phyloP scores from a whole-genome alignment of 2,797 vertebrate genomes.

The Micromesistius poutassou region DNA sequence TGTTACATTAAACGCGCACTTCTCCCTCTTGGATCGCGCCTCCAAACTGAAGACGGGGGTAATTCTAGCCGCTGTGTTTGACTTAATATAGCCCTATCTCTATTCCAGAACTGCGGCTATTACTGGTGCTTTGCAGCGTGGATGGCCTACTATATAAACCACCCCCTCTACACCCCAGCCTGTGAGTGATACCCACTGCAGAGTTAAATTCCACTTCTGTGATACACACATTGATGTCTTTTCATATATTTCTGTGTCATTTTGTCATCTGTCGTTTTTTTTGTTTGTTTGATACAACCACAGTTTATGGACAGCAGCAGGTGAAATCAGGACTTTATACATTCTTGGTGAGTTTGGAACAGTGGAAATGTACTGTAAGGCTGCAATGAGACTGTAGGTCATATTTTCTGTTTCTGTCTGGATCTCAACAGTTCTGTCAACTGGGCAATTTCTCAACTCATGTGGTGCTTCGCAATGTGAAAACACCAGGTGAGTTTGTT shows the following conservation, averaged over 20 bases:
- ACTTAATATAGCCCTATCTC: slow-evolving; percentile 45
- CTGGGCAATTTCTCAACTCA: slow-evolving; percentile 93
- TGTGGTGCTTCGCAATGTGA: slow-evolving; percentile 84
- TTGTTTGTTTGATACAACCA: slow-evolving; percentile 30
- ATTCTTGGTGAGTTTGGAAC: slow-evolving; percentile 78
- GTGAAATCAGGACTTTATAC: slow-evolving; percentile 82
- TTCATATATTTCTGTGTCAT: slow-evolving; percentile 17
- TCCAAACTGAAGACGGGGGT: neutral
- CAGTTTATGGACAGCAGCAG: slow-evolving; percentile 86
- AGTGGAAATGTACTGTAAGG: neutral
- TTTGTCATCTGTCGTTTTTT: slow-evolving; percentile 9
- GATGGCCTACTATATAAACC: slow-evolving; percentile 98
- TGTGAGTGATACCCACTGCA: slow-evolving; percentile 71
- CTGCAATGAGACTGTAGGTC: neutral
- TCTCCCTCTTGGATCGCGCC: neutral
- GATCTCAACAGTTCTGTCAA: slow-evolving; percentile 81
- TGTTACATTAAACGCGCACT: neutral
- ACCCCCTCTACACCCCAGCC: slow-evolving; percentile 90
- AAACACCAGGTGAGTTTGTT: slow-evolving; percentile 71
- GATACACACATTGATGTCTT: neutral
- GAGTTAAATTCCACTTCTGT: neutral
- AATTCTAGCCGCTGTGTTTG: slow-evolving; percentile 19
- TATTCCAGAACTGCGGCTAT: slow-evolving; percentile 89
- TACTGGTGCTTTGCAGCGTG: slow-evolving; percentile 93
- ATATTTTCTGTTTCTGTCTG: slow-evolving; percentile 19